Base-by-base conservation (phyloP, 1,140 invertebrate species). In the Grapholita molesta region DNA sequence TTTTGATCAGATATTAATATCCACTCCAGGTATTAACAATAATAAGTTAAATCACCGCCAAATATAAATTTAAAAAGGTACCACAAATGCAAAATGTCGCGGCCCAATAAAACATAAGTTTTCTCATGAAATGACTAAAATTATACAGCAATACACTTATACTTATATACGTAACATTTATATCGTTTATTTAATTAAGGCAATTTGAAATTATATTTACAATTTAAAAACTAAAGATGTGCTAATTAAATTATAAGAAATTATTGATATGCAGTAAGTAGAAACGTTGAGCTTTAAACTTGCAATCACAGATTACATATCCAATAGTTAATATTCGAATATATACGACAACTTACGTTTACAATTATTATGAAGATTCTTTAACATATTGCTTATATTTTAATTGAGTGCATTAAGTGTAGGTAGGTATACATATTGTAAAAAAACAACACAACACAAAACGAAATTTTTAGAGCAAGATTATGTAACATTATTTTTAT, bases 251-350 rank as follows among this genome's bases (percentile, higher is more conserved):
- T 21, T 21, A 48, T 48, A 48, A 48, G 15, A 48, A 48, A 48
- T 48, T 48, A 48, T 48, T 48, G 42, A 48, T 48, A 48, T 48
- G 55, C 25, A 61, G 55, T 61, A 61, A 30, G 55, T 61, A 61
- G 55, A 28, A 61, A 61, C 55, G 15, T 61, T 61, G 55, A 61
- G 55, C 55, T 25, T 61, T 61, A 25, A 30, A 30, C 55, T 61
- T 61, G 55, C 55, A 61, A 61, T 61, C 55, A 61, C 55, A 61
- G 55, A 61, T 61, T 61, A 48, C n/a, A 48, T 61, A 61, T 61
- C 42, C 42, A 18, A 48, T 48, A 48, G 21, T 48, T 48, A 30
- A 4, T 30, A 48, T 48, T 21, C 55, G 25, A 61, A 15, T 28
- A 15, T 28, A 57, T 8, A 12, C 28, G 55, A 61, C 55, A 30